These are phyloP conservation scores for Dromius quadrimaculatus DNA, from an alignment of 2,888 invertebrate species.

Conservation along the genomic window DNA sequence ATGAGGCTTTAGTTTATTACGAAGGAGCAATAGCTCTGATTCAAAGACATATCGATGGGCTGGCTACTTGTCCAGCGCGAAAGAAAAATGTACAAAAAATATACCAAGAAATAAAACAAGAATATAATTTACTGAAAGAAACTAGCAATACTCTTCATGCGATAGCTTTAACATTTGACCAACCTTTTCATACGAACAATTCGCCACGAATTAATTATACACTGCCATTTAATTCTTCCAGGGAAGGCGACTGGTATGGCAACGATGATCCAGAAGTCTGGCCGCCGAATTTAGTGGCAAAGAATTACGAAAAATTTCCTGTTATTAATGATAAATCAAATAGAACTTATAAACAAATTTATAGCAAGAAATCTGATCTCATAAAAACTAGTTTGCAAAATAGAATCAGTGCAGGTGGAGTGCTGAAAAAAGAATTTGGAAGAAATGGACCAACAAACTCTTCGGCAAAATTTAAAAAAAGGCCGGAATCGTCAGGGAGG, in stretches of 20 bases:
- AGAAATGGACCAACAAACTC: slow-evolving; percentile 64
- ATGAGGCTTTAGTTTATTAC: slow-evolving; percentile 93
- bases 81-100: slow-evolving; percentile 89
- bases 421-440: slow-evolving; percentile 63
- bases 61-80: slow-evolving; percentile 79
- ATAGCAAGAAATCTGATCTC: slow-evolving; percentile 76
- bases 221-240: no score
- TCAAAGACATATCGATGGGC: slow-evolving; percentile 82
- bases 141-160: slow-evolving; percentile 81
- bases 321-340: neutral
- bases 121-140: slow-evolving; percentile 91
- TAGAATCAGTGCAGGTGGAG: slow-evolving; percentile 57
- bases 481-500: slow-evolving; percentile 63
- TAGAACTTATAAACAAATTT: slow-evolving; percentile 78
- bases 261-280: slow-evolving; percentile 76
- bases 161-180: slow-evolving; percentile 75
- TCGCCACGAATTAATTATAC: slow-evolving; percentile 69
- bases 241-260: slow-evolving; percentile 22
- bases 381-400: slow-evolving; percentile 24
- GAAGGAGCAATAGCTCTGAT: slow-evolving; percentile 94
- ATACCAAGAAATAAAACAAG: slow-evolving; percentile 74
- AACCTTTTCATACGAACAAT: slow-evolving; percentile 68
- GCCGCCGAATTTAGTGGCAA: slow-evolving; percentile 71
- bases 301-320: slow-evolving; percentile 10
- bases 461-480: slow-evolving; percentile 60